Percentiles rank a stretch among this genome's conserved stretches.
phyloP scores from a whole-genome alignment of 2,113 vertebrate species.

The Atrichornis clamosus region DNA sequence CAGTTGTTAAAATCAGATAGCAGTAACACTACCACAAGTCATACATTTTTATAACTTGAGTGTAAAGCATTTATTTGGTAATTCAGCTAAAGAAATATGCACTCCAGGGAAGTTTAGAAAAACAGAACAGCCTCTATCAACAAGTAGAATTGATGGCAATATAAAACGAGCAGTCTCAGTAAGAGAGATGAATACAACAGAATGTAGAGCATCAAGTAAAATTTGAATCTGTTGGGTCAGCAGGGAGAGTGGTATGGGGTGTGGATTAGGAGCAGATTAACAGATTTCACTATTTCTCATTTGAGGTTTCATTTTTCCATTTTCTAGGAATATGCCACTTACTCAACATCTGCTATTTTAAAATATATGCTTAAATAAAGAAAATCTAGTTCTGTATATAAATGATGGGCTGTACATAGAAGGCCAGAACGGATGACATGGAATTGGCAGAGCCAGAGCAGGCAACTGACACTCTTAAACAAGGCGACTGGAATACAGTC shows the following conservation, averaged over 20 bases:
- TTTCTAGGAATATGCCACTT: neutral
- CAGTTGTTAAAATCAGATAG: neutral
- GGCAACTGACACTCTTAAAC: neutral
- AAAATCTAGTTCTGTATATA: neutral
- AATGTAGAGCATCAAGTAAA: neutral
- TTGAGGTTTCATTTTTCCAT: neutral
- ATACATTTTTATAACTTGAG: accelerated
- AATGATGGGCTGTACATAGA: neutral
- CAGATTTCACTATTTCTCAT: neutral
- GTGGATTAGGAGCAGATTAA: neutral
- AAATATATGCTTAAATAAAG: neutral
- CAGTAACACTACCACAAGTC: neutral
- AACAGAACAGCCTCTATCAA: neutral
- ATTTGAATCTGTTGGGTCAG: neutral
- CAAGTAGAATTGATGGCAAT: accelerated
- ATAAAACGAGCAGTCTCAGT: accelerated
- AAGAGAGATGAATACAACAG: neutral
- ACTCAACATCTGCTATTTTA: neutral
- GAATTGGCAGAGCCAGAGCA: neutral
- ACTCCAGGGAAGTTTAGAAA: neutral
- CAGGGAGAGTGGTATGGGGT: accelerated
- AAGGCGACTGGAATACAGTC: neutral
- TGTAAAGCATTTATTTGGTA: neutral
- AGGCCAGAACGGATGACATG: neutral
- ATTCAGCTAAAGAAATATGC: accelerated